Percentiles rank a stretch among this genome's conserved stretches.
Evolutionary conservation across 2,113 vertebrate genomes (phyloP).

Genomic region (Pomatorhinus ruficollis): DNA sequence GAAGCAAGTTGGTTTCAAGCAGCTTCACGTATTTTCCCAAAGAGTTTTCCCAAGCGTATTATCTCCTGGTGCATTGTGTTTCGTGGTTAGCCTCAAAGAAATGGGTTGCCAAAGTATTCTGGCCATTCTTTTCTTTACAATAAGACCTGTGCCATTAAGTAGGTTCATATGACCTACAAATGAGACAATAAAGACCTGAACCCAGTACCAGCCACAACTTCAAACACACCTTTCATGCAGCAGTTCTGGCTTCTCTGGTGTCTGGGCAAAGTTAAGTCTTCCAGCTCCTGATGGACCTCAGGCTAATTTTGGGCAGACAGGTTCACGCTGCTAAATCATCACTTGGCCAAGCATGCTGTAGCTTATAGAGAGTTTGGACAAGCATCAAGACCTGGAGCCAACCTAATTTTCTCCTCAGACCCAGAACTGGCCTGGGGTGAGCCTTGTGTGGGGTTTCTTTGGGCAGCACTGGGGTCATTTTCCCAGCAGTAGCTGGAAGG

Average conservation of each 20-base stretch:
- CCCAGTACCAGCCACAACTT: not conserved
- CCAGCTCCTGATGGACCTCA: not conserved
- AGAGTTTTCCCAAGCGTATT: slow-evolving; percentile 57
- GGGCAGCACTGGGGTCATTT: not conserved
- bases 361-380: not conserved
- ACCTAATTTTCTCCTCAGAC: not conserved
- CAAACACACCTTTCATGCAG: not conserved
- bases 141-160: slow-evolving; percentile 21
- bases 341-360: not conserved
- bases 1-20: slow-evolving; percentile 33
- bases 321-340: not conserved
- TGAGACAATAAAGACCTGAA: slow-evolving; percentile 32
- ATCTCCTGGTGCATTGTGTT: slow-evolving; percentile 49
- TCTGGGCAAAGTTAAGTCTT: not conserved
- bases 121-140: slow-evolving; percentile 31
- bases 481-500: not conserved
- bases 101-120: slow-evolving; percentile 7
- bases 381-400: not conserved
- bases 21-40: slow-evolving; percentile 38
- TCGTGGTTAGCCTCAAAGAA: slow-evolving; percentile 56
- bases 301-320: not conserved
- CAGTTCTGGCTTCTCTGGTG: not conserved
- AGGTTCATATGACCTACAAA: slow-evolving; percentile 36
- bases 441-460: not conserved
- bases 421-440: not conserved